phyloP scores from a whole-genome alignment of 2,888 invertebrate genomes.

The Eucera pruinosa region DNA sequence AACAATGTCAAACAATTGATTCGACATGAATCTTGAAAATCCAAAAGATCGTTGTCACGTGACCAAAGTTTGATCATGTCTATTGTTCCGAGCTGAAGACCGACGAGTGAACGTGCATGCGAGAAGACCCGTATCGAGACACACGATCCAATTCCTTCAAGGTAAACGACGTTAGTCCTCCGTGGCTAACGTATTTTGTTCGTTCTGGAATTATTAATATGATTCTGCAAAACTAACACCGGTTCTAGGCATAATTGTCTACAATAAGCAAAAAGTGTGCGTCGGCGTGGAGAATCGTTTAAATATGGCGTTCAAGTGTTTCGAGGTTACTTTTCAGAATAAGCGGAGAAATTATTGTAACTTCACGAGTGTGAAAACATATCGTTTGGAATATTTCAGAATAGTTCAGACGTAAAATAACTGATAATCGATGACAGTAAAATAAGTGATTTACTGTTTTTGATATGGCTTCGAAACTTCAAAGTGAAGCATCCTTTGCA shows the following conservation, averaged over 20 bases:
- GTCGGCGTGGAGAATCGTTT: neutral
- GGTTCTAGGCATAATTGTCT: neutral
- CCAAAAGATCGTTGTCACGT: constrained; percentile 27
- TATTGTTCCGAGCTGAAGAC: constrained; percentile 34
- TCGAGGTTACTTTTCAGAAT: neutral
- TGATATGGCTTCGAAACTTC: neutral
- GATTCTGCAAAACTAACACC: neutral
- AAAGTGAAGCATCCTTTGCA: neutral
- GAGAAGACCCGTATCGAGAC: constrained; percentile 51
- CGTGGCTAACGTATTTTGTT: constrained; percentile 5
- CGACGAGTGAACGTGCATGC: constrained; percentile 45
- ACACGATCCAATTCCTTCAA: constrained; percentile 65
- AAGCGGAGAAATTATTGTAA: neutral
- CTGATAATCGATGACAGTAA: neutral
- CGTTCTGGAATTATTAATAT: neutral
- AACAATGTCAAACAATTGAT: no score
- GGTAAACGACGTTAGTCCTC: constrained; percentile 39
- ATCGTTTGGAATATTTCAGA: neutral
- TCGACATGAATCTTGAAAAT: constrained; percentile 27
- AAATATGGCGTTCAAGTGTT: neutral
- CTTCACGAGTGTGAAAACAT: neutral
- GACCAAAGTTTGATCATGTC: constrained; percentile 23
- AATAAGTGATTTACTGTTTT: neutral
- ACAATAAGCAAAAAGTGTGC: no score
- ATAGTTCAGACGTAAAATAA: neutral